Conservation (phyloP, 1,140 invertebrate genomes). For the Trichonephila inaurata region DNA sequence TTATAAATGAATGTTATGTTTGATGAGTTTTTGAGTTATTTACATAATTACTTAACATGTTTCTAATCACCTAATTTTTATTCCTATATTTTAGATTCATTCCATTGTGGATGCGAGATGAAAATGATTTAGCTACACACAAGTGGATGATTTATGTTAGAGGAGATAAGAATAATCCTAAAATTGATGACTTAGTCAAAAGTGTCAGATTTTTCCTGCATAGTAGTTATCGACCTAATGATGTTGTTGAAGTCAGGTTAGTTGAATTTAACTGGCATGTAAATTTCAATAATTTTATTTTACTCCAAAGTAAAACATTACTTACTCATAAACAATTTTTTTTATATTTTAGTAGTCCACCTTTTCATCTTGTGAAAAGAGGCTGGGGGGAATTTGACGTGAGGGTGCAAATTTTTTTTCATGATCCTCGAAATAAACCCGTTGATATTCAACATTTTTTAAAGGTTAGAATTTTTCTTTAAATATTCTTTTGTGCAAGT, state of each 20-base stretch:
- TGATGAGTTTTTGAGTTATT: no score
- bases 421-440: slow-evolving; percentile 87
- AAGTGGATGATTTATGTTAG: slow-evolving; percentile 95
- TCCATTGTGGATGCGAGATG: slow-evolving; percentile 85
- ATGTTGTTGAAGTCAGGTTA: slow-evolving; percentile 89
- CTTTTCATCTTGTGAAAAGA: slow-evolving; percentile 90
- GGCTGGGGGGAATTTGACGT: slow-evolving; percentile 96
- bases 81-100: slow-evolving; percentile 82
- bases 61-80: no score
- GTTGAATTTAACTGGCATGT: slow-evolving; percentile 71
- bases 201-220: slow-evolving; percentile 92
- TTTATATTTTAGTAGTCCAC: slow-evolving; percentile 84
- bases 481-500: background rate
- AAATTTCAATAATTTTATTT: background rate
- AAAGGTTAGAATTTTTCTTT: slow-evolving; percentile 81
- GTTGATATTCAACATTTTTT: slow-evolving; percentile 90
- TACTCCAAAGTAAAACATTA: background rate
- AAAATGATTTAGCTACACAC: slow-evolving; percentile 86
- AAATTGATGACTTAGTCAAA: slow-evolving; percentile 85
- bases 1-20: no score
- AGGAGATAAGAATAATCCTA: slow-evolving; percentile 84
- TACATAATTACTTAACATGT: no score
- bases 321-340: background rate
- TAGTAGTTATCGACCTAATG: slow-evolving; percentile 93
- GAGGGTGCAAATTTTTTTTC: slow-evolving; percentile 90